These are phyloP conservation scores for Resseliella maxima DNA, from an alignment of 2,888 invertebrate genomes.

Conservation along the genomic window DNA sequence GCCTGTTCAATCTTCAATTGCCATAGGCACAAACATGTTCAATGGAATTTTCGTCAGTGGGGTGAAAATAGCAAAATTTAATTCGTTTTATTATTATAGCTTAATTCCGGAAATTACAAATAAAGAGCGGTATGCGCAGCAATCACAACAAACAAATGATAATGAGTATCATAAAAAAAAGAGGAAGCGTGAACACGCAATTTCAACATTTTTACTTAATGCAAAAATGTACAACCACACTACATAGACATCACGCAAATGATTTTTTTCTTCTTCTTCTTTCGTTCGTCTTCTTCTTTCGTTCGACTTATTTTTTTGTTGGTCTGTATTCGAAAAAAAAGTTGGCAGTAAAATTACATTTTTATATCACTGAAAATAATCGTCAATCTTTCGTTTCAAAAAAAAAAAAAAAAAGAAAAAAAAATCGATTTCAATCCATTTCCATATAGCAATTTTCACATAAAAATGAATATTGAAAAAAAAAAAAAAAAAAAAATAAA, in stretches of 20 bases:
- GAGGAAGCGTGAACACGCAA: constrained; percentile 34
- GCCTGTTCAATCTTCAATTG: background rate
- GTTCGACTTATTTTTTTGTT: too few relatives aligned
- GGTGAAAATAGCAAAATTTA: constrained; percentile 51
- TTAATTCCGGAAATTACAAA: constrained; percentile 47
- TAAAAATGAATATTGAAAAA: background rate
- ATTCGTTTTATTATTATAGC: constrained; percentile 45
- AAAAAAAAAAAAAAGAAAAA: too few relatives aligned
- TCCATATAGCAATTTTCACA: background rate
- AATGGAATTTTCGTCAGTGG: background rate
- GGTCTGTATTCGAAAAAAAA: too few relatives aligned
- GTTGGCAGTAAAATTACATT: background rate
- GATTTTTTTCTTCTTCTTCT: background rate
- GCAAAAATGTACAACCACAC: background rate
- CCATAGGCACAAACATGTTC: background rate
- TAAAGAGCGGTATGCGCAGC: constrained; percentile 39
- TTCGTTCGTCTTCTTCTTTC: background rate
- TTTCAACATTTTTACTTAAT: constrained; percentile 36
- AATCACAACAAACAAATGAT: constrained; percentile 48
- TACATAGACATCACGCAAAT: background rate
- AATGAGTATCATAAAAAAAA: constrained; percentile 23
- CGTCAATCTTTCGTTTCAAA: too few relatives aligned
- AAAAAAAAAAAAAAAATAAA: too few relatives aligned
- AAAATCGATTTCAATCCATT: background rate
- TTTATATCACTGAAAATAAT: too few relatives aligned